These are phyloP conservation scores for Zaprionus obscuricornis DNA, from an alignment of 2,888 invertebrate genomes.

Conservation along the genomic window DNA sequence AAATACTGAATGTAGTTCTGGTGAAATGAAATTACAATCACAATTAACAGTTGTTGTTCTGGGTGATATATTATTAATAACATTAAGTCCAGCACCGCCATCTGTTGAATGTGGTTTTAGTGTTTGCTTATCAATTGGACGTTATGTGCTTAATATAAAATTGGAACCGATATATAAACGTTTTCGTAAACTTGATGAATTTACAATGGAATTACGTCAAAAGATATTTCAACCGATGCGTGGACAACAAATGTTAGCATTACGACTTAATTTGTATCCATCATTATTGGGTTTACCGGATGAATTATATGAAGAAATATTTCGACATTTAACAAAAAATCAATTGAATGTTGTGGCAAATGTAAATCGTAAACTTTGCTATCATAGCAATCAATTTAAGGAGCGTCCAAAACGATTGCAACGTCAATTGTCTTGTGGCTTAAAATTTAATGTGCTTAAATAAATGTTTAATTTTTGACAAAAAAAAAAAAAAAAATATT, in stretches of 20 bases:
- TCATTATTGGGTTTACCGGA: constrained; percentile 82
- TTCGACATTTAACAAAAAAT: constrained; percentile 63
- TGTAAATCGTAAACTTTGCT: constrained; percentile 60
- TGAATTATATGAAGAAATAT: constrained; percentile 74
- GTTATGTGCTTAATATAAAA: constrained; percentile 74
- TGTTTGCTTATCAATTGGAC: constrained; percentile 76
- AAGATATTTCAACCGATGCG: constrained; percentile 85
- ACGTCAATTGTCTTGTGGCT: neutral
- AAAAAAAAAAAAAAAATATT: neutral
- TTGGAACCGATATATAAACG: constrained; percentile 63
- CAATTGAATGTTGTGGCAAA: constrained; percentile 72
- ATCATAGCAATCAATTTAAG: constrained; percentile 49
- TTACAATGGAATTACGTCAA: constrained; percentile 85
- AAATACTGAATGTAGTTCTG: neutral
- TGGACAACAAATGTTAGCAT: constrained; percentile 84
- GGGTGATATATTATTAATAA: constrained; percentile 79
- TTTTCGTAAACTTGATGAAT: constrained; percentile 83
- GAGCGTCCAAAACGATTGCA: constrained; percentile 5
- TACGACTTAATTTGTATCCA: constrained; percentile 69
- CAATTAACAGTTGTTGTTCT: constrained; percentile 69
- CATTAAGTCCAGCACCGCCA: constrained; percentile 65
- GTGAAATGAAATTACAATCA: constrained; percentile 26
- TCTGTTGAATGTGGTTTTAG: constrained; percentile 71
- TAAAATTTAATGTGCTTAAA: neutral
- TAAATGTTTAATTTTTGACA: neutral